Evolutionary conservation across 1,140 invertebrate genomes (phyloP), one percentile per base, ranked within the genome.

Genomic region (Pararge aegeria): DNA sequence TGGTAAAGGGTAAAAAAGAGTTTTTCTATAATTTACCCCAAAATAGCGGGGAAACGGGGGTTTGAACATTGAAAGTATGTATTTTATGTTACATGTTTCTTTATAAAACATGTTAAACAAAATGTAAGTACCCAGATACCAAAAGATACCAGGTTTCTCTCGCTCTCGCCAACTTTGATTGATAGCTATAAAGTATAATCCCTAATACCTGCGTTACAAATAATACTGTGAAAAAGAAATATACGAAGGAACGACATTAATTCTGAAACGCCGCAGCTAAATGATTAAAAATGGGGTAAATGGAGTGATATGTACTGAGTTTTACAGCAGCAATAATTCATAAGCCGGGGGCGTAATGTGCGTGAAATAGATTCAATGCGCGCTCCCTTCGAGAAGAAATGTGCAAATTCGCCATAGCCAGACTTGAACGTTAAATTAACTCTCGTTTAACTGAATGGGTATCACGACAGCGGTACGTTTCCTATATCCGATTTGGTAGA

Each of bases 321-420:
- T 81, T 80, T 80, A 83, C 76, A 73, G 78, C 76, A 13, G 71
- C 70, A 76, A 83, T 81, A 78, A 80, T 67, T 83, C 73, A 83
- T 80, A 80, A 83, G 64, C 74, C 73, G 75, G 21, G 66, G 20
- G 66, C 64, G 78, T 81, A 81, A 83, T 81, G 68, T 74, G 78
- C 78, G 78, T 81, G 72, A 81, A 83, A 80, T 83, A 81, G 75
- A 80, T 78, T 77, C 66, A 44, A 66, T 57, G 69, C 74, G 73
- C 75, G 68, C 71, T 68, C 70, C 76, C 61, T 64, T 72, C 75
- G 73, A 75, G 63, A 75, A 81, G 78, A 73, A 83, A 74, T 75
- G 64, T 46, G 42, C 42, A 20, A 46, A 46, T 46, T 46, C 67
- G 65, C 55, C 61, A n/a, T 64, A 63, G 65, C 61, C 48, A 76